These are phyloP conservation scores for Cochlearius cochlearius DNA, from an alignment of 2,113 vertebrate species.

Conservation along the genomic window DNA sequence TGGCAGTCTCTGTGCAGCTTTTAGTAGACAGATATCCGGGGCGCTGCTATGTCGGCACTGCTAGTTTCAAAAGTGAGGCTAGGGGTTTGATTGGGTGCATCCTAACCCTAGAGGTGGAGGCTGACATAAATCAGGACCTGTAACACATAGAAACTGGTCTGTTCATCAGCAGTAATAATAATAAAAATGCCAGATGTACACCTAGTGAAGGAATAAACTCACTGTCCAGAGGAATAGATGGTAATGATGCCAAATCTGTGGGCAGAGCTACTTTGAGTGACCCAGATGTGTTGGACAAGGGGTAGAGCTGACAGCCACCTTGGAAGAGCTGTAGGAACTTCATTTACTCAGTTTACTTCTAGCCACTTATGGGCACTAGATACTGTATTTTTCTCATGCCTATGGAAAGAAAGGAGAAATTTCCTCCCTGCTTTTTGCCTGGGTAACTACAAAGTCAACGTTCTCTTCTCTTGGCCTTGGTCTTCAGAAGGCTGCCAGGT, in stretches of 20 bases:
- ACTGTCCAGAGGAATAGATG: fast-evolving
- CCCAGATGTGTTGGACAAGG: background rate
- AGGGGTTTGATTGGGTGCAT: background rate
- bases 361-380: fast-evolving
- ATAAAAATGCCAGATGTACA: background rate
- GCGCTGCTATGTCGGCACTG: fast-evolving
- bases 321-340: no score
- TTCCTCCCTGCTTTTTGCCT: background rate
- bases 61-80: background rate
- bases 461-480: background rate
- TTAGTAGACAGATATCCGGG: background rate
- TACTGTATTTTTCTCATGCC: background rate
- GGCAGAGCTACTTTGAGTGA: background rate
- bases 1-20: background rate
- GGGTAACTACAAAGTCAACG: no score
- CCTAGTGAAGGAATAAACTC: background rate
- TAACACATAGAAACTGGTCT: background rate
- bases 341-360: background rate
- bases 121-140: background rate
- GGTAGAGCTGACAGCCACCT: background rate
- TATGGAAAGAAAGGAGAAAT: background rate
- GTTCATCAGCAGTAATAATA: no score
- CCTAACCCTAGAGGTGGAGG: background rate
- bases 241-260: background rate
- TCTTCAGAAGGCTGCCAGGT: background rate